phyloP scores from a whole-genome alignment of 2,113 vertebrate species.

The Nesospiza acunhae region DNA sequence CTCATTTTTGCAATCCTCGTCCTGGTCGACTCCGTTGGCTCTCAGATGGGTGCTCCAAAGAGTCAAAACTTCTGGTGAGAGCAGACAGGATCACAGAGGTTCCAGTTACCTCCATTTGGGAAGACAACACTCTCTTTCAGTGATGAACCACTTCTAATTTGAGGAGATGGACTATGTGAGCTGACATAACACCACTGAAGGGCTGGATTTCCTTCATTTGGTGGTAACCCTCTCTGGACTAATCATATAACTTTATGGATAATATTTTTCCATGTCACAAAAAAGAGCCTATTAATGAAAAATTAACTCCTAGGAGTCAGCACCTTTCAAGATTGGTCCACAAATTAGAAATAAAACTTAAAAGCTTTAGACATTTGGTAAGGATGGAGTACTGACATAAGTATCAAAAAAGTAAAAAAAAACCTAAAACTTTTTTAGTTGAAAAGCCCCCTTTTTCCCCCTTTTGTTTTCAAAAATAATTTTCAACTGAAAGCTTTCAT shows the following conservation, averaged over 20 bases:
- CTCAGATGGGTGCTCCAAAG: not conserved
- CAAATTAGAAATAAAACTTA: not conserved
- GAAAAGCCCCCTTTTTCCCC: not conserved
- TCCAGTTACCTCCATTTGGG: not conserved
- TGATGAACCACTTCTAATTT: not conserved
- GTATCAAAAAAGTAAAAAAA: not conserved
- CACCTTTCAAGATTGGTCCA: not conserved
- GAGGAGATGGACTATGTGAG: not conserved
- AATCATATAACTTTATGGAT: not conserved
- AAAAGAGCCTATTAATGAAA: not conserved
- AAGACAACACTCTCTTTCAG: not conserved
- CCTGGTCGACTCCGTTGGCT: accelerated
- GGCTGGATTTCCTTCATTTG: not conserved
- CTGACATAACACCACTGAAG: not conserved
- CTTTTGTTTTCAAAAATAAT: not conserved
- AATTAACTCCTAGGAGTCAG: not conserved
- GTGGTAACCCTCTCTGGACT: not conserved
- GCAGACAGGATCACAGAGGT: not conserved
- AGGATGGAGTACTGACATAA: not conserved
- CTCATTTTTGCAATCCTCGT: not conserved
- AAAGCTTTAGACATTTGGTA: not conserved
- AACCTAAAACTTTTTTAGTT: not conserved
- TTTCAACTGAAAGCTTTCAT: not conserved
- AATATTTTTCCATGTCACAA: not conserved
- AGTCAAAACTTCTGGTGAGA: not conserved